Percentiles rank a stretch among this genome's conserved stretches.
phyloP scores from a whole-genome alignment of 2,797 vertebrate species.

The Gorsachius magnificus region DNA sequence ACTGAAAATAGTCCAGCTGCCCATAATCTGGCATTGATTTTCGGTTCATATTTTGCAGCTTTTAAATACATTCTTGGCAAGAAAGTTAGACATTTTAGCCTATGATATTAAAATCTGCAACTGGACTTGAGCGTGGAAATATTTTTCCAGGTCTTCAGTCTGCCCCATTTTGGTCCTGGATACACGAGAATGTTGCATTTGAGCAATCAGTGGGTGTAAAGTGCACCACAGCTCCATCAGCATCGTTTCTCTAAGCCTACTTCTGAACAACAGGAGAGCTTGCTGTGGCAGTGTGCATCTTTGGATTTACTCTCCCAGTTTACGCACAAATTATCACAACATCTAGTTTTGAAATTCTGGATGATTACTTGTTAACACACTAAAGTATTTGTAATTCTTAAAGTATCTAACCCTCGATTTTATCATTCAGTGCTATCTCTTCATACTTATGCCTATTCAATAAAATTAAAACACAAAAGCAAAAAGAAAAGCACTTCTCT shows the following conservation, averaged over 20 bases:
- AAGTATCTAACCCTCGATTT: neutral
- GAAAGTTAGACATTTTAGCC: neutral
- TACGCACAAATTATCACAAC: neutral
- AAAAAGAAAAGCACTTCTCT: neutral
- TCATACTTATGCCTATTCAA: neutral
- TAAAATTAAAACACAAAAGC: neutral
- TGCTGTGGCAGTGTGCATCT: neutral
- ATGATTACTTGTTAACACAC: neutral
- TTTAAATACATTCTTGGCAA: slow-evolving; percentile 26
- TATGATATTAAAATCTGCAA: slow-evolving; percentile 14
- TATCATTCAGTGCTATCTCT: neutral
- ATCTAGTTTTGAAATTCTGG: neutral
- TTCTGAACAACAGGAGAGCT: neutral
- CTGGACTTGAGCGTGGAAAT: neutral
- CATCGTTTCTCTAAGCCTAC: neutral
- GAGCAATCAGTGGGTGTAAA: neutral
- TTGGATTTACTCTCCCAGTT: neutral
- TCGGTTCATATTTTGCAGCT: slow-evolving; percentile 16
- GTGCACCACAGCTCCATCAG: neutral
- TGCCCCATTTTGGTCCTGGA: neutral
- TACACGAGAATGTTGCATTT: neutral
- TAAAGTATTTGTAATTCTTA: neutral
- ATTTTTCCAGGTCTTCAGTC: neutral
- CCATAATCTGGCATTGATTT: slow-evolving; percentile 37
- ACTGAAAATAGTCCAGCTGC: neutral